phyloP scores from a whole-genome alignment of 2,113 vertebrate genomes.

The Petromus typicus region DNA sequence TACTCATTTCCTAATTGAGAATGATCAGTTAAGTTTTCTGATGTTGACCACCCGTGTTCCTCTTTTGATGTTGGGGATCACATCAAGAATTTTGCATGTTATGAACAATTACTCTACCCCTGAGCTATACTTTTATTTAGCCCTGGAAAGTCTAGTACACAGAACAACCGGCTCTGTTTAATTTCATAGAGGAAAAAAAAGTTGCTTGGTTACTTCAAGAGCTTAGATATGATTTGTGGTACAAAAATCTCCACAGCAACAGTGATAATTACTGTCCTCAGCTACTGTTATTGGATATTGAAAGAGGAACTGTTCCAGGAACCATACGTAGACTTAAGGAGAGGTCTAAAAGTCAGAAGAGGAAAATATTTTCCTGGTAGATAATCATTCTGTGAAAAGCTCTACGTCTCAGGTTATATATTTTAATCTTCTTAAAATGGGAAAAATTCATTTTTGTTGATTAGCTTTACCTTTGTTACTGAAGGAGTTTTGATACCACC shows the following conservation, averaged over 20 bases:
- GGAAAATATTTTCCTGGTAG: neutral
- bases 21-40: slow-evolving; percentile 10
- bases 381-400: neutral
- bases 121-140: no score
- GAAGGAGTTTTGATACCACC: neutral
- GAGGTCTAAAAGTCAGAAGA: slow-evolving; percentile 45
- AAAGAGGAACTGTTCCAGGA: slow-evolving; percentile 43
- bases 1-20: slow-evolving; percentile 17
- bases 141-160: no score
- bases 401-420: slow-evolving; percentile 5
- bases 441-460: slow-evolving; percentile 33
- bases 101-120: neutral
- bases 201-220: slow-evolving; percentile 59
- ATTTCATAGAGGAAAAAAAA: slow-evolving; percentile 42
- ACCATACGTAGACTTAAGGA: neutral
- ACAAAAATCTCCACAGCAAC: slow-evolving; percentile 55
- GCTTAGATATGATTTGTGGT: slow-evolving; percentile 54
- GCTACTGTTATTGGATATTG: slow-evolving; percentile 2
- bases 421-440: neutral
- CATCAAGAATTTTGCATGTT: neutral
- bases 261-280: neutral
- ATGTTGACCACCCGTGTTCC: slow-evolving; percentile 26
- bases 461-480: slow-evolving; percentile 23
- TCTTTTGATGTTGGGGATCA: neutral
- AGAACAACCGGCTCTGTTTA: slow-evolving; percentile 38